These are phyloP conservation scores for Otis tarda DNA, from an alignment of 2,113 vertebrate species.

Conservation along the genomic window DNA sequence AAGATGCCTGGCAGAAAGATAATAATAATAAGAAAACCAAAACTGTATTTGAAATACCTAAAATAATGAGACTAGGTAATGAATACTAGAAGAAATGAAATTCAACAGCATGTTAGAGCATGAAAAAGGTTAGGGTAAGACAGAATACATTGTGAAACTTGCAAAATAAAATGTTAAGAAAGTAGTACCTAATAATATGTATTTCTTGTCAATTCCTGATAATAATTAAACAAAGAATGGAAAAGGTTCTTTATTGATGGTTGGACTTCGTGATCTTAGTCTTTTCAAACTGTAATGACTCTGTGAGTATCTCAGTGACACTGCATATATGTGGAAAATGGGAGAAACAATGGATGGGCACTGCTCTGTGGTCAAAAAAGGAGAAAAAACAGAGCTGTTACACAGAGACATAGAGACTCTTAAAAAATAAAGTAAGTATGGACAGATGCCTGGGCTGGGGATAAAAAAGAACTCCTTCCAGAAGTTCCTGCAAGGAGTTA, in stretches of 20 bases:
- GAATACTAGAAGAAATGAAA: background rate
- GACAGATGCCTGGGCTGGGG: background rate
- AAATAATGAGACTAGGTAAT: background rate
- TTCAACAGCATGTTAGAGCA: background rate
- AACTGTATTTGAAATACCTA: background rate
- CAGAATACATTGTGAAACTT: background rate
- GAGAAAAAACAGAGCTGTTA: background rate
- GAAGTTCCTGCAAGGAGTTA: background rate
- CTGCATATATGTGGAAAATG: background rate
- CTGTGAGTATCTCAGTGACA: background rate
- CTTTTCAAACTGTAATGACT: too few relatives aligned
- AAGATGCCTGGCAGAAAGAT: background rate
- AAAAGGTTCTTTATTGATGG: background rate
- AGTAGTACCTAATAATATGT: background rate
- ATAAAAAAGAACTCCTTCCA: background rate
- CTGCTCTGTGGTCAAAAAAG: background rate
- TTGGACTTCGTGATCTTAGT: too few relatives aligned
- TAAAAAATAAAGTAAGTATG: background rate
- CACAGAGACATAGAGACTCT: fast-evolving
- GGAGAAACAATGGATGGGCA: background rate
- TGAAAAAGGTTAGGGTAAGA: background rate
- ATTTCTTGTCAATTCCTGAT: background rate
- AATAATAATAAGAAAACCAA: background rate
- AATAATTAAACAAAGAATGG: background rate
- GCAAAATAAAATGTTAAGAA: background rate